Evolutionary conservation across 2,797 vertebrate genomes (phyloP).

Genomic region (Hydrolagus colliei): DNA sequence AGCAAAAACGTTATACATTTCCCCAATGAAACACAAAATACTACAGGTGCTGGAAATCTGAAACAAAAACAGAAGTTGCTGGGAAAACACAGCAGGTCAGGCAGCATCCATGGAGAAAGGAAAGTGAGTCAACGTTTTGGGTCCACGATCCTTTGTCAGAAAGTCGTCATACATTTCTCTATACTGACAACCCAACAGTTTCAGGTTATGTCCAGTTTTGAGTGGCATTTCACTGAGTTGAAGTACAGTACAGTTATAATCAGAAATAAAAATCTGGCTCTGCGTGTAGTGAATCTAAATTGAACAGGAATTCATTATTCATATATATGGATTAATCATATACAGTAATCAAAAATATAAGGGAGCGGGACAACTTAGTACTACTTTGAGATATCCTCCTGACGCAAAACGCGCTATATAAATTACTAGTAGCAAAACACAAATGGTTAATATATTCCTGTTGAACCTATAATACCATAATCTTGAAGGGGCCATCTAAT

Average conservation of each 20-base stretch:
- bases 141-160: too few species aligned
- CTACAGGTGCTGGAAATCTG: too few species aligned
- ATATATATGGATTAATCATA: slow-evolving; percentile 19
- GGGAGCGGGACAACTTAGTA: slow-evolving; percentile 59
- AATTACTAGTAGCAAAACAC: slow-evolving; percentile 43
- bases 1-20: not conserved
- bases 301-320: not conserved
- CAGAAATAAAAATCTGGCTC: not conserved
- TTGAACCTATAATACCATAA: slow-evolving; percentile 37
- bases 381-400: too few species aligned
- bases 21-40: too few species aligned
- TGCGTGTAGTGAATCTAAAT: not conserved
- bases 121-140: too few species aligned
- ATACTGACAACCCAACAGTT: not conserved
- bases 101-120: too few species aligned
- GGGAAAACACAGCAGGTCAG: too few species aligned
- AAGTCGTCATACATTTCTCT: not conserved
- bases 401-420: too few species aligned
- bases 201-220: not conserved
- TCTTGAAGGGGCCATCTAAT: not conserved
- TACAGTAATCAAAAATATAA: slow-evolving; percentile 58
- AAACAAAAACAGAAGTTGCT: too few species aligned
- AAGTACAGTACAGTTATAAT: not conserved
- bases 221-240: not conserved
- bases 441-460: slow-evolving; percentile 49